Percentiles rank a stretch among this genome's conserved stretches.
Conservation (phyloP, 1,140 invertebrate genomes). For the Conus betulinus region DNA sequence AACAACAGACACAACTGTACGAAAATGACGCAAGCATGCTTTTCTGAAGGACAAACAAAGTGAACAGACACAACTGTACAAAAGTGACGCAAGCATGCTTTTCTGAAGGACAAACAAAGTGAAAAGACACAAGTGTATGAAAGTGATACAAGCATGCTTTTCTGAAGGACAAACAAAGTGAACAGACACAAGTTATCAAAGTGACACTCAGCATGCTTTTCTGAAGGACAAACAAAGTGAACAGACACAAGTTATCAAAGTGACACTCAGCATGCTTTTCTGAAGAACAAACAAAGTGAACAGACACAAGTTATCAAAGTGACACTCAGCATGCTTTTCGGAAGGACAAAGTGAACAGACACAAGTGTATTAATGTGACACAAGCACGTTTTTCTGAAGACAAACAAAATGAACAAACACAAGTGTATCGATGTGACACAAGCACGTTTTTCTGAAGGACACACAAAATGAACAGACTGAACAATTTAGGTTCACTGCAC, state of each 20-base stretch:
- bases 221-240: not conserved
- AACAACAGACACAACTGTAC: no score
- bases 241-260: not conserved
- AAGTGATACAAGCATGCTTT: not conserved
- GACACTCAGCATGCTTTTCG: slow-evolving; percentile 48
- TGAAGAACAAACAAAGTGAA: no score
- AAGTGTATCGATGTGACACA: not conserved
- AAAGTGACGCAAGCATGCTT: no score
- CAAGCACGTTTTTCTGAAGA: no score
- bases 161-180: not conserved
- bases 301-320: no score
- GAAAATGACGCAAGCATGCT: not conserved
- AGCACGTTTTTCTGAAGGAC: slow-evolving; percentile 47
- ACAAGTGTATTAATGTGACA: not conserved
- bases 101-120: not conserved
- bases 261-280: no score
- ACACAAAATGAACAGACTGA: not conserved
- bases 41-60: slow-evolving; percentile 54
- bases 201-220: no score
- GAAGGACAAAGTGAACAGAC: not conserved
- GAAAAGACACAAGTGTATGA: not conserved
- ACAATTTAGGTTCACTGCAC: no score
- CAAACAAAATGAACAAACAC: no score
- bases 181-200: no score
- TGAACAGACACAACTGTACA: no score